Percentiles rank a stretch among this genome's conserved stretches.
Evolutionary conservation across 2,113 vertebrate genomes (phyloP).

Genomic region (Dermatemys mawii): DNA sequence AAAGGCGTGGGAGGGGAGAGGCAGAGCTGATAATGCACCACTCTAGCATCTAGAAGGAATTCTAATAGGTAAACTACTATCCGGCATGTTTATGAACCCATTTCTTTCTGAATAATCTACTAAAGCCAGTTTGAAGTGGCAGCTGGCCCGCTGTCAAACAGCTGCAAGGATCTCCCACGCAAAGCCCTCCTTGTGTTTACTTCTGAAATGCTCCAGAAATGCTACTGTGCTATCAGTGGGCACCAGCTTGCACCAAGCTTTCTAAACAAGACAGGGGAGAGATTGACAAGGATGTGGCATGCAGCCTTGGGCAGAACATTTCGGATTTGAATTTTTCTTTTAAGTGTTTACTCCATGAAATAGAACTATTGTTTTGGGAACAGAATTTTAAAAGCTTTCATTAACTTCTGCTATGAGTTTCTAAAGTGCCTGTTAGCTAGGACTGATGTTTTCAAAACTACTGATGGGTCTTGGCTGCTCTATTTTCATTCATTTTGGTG

Average conservation of each 20-base stretch:
- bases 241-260: not conserved
- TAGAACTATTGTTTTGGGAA: not conserved
- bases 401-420: not conserved
- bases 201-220: not conserved
- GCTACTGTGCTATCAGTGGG: not conserved
- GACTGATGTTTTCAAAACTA: not conserved
- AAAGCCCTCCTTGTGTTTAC: not conserved
- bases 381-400: not conserved
- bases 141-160: not conserved
- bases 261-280: not conserved
- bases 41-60: not conserved
- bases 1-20: too few relatives aligned
- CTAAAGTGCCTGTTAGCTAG: accelerated
- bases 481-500: not conserved
- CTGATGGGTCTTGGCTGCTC: not conserved
- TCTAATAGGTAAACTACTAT: not conserved
- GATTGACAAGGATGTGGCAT: not conserved
- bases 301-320: not conserved
- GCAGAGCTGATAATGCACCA: not conserved
- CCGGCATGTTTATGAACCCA: not conserved
- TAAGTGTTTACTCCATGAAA: not conserved
- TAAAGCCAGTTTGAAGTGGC: not conserved
- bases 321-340: not conserved
- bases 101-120: not conserved
- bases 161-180: slow-evolving; percentile 1